Evolutionary conservation across 2,888 invertebrate genomes (phyloP).

Genomic region (Ecdyonurus torrentis): DNA sequence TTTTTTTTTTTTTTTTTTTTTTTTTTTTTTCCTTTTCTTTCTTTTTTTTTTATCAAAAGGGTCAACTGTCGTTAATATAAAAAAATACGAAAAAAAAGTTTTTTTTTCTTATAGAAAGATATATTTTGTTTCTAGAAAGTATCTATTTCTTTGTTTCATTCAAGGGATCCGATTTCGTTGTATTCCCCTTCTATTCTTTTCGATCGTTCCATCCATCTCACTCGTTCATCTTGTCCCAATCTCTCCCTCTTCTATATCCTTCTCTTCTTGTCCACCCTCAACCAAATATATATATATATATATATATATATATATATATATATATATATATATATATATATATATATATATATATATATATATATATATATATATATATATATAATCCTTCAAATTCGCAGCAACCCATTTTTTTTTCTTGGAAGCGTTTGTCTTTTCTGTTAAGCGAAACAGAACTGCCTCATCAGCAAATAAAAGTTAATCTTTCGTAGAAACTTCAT

Average conservation of each 20-base stretch:
- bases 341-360: no score
- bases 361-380: no score
- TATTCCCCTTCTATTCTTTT: not conserved
- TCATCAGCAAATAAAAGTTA: not conserved
- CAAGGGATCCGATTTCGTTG: not conserved
- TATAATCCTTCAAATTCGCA: no score
- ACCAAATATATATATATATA: no score
- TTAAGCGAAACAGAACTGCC: not conserved
- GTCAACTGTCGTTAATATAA: not conserved
- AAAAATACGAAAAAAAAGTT: not conserved
- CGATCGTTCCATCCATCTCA: not conserved
- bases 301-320: no score
- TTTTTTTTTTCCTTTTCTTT: not conserved
- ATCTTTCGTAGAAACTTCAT: not conserved
- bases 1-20: not conserved
- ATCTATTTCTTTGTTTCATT: not conserved
- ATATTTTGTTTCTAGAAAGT: not conserved
- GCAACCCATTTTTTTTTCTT: no score
- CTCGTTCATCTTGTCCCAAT: not conserved
- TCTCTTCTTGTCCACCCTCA: not conserved
- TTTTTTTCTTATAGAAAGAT: not conserved
- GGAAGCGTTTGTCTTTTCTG: no score
- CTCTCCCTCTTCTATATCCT: not conserved
- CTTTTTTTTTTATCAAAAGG: not conserved
- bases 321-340: no score